Percentiles rank a stretch among this genome's conserved stretches.
These are phyloP conservation scores for Pterobdella sp. DNA, from an alignment of 2,888 invertebrate genomes.

Conservation along the genomic window DNA sequence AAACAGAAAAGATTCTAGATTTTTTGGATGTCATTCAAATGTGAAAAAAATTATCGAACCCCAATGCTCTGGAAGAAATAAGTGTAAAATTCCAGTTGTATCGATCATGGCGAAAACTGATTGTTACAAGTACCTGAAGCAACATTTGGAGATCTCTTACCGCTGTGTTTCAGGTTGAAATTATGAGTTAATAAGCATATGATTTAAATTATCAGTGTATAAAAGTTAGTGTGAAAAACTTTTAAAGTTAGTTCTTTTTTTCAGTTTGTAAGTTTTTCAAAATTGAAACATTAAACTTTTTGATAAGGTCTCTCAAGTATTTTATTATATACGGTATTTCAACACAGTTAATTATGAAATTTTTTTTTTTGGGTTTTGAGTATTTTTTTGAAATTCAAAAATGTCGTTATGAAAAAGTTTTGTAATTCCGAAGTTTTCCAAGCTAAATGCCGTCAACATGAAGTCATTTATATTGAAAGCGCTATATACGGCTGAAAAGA, in stretches of 20 bases:
- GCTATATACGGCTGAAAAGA: conserved; percentile 20
- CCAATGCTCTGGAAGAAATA: conserved; percentile 9
- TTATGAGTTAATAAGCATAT: too few species aligned
- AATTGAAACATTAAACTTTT: too few species aligned
- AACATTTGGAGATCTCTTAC: not conserved
- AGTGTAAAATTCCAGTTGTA: not conserved
- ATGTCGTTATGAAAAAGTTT: not conserved
- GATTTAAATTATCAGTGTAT: too few species aligned
- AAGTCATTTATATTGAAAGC: conserved; percentile 6
- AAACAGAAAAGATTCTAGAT: not conserved
- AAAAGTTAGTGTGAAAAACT: too few species aligned
- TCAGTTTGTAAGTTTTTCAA: not conserved
- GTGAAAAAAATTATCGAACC: conserved; percentile 16
- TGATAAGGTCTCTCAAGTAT: too few species aligned
- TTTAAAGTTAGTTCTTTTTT: too few species aligned
- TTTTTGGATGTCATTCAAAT: conserved; percentile 19
- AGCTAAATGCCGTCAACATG: conserved; percentile 17
- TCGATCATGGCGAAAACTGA: not conserved
- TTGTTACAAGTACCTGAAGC: not conserved
- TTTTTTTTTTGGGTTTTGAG: too few species aligned
- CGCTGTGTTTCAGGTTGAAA: not conserved
- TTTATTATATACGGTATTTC: too few species aligned
- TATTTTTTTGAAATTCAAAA: not conserved
- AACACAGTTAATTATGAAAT: too few species aligned
- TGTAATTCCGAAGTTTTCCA: conserved; percentile 21